Base-by-base conservation (phyloP, 2,888 invertebrate species). In the Amorpha juglandis region DNA sequence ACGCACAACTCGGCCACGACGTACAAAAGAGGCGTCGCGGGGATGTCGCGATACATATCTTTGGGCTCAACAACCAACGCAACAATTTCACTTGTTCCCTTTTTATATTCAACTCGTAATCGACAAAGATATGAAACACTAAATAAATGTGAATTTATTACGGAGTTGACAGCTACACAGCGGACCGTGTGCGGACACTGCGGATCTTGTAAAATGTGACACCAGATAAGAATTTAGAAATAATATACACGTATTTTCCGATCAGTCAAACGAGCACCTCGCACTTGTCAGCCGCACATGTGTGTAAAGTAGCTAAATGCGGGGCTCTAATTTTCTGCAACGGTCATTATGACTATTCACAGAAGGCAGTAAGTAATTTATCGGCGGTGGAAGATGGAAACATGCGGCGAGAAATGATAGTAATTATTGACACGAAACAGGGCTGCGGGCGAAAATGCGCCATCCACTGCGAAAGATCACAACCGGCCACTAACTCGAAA, bases 381-480 rank as follows among this genome's bases (percentile, higher is more conserved):
- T 87, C 83, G 83, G 70, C 80, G 80, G 84, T 79, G 81, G 82
- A 82, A 86, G 86, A 87, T 89, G 91, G 84, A 84, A 88, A 87
- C 84, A 78, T 74, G 82, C 78, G 74, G 80, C 77, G 76, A 80
- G 84, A 87, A 90, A 91, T 92, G 78, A 90, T 90, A 89, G 91
- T 91, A 89, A 92, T 92, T 92, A 92, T 89, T 92, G 91, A 91
- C 92, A 91, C 90, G 91, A 89, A 91, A 81, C 76, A 71, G 74
- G 80, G 88, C 85, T 78, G 72, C 76, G 74, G 84, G 87, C 83
- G 72, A 81, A 82, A 81, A 81, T 80, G 78, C 79, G 76, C 83
- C 85, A 79, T 81, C 78, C 85, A 74, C 78, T 77, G 79, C 79
- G 78, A 83, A 88, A 87, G 85, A 90, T 88, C 86, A 86, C 85